Evolutionary conservation across 2,888 invertebrate species (phyloP).

Genomic region (Acleris literana): DNA sequence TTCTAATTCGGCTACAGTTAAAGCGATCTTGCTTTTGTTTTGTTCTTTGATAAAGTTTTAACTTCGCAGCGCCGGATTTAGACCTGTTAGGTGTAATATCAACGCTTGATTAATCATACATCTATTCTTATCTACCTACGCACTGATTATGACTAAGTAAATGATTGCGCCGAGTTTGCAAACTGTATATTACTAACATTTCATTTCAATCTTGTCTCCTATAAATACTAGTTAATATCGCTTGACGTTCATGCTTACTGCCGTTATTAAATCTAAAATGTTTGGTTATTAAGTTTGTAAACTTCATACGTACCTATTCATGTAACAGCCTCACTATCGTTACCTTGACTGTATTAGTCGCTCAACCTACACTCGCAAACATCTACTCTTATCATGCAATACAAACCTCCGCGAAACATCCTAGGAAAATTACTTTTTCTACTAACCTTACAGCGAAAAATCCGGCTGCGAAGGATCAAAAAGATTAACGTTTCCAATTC

Average conservation of each 20-base stretch:
- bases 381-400: slow-evolving; percentile 36
- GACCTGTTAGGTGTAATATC: background rate
- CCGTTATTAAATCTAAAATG: slow-evolving; percentile 26
- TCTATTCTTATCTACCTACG: slow-evolving; percentile 10
- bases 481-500: slow-evolving; percentile 68
- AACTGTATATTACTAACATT: no score
- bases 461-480: slow-evolving; percentile 53
- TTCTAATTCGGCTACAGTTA: no score
- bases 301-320: slow-evolving; percentile 19
- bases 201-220: background rate
- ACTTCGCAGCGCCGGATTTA: background rate
- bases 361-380: slow-evolving; percentile 24
- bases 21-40: background rate
- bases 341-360: slow-evolving; percentile 47
- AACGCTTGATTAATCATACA: slow-evolving; percentile 14
- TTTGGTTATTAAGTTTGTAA: slow-evolving; percentile 19
- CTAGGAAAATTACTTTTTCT: slow-evolving; percentile 38
- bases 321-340: slow-evolving; percentile 34
- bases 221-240: background rate
- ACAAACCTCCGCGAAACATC: slow-evolving; percentile 37
- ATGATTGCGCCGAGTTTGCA: slow-evolving; percentile 8
- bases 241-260: slow-evolving; percentile 14
- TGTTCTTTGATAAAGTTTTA: background rate
- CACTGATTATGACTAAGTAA: slow-evolving; percentile 11
- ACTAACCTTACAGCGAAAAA: slow-evolving; percentile 58